A percentile compares a stretch with the other conserved stretches of the same genome.
phyloP scores from a whole-genome alignment of 2,888 invertebrate species.

The Biston stratarius region DNA sequence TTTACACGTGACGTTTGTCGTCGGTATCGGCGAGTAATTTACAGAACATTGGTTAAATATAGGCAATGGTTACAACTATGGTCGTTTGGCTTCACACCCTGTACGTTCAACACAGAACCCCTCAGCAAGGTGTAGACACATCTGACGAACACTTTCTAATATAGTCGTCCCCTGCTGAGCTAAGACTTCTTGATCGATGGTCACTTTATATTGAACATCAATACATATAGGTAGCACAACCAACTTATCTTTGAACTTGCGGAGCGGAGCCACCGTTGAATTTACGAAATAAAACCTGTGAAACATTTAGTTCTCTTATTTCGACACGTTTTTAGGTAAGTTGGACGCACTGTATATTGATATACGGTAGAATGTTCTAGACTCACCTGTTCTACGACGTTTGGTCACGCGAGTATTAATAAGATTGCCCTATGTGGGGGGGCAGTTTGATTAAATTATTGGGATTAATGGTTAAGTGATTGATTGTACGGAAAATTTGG shows the following conservation, averaged over 20 bases:
- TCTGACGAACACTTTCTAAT: conserved; percentile 83
- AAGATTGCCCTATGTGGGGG: conserved; percentile 61
- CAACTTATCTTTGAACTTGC: background rate
- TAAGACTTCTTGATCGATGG: conserved; percentile 82
- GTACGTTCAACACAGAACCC: background rate
- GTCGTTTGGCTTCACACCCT: background rate
- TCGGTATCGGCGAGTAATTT: too few species aligned
- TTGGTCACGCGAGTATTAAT: conserved; percentile 74
- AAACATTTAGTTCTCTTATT: background rate
- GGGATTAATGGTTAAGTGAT: conserved; percentile 32
- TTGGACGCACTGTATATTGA: background rate
- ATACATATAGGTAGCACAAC: conserved; percentile 52
- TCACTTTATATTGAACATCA: conserved; percentile 83
- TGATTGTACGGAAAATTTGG: conserved; percentile 3
- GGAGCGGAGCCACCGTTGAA: background rate
- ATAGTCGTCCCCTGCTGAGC: conserved; percentile 79
- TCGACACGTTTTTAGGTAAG: background rate
- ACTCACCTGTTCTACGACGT: conserved; percentile 59
- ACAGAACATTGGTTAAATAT: too few species aligned
- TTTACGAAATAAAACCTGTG: background rate
- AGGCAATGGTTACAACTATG: too few species aligned
- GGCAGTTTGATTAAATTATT: conserved; percentile 60
- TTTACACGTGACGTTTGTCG: too few species aligned
- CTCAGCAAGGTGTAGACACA: conserved; percentile 43
- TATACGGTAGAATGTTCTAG: conserved; percentile 49